Percentiles rank a stretch among this genome's conserved stretches.
Evolutionary conservation across 2,888 invertebrate species (phyloP).

Genomic region (Aproaerema taeniolella): DNA sequence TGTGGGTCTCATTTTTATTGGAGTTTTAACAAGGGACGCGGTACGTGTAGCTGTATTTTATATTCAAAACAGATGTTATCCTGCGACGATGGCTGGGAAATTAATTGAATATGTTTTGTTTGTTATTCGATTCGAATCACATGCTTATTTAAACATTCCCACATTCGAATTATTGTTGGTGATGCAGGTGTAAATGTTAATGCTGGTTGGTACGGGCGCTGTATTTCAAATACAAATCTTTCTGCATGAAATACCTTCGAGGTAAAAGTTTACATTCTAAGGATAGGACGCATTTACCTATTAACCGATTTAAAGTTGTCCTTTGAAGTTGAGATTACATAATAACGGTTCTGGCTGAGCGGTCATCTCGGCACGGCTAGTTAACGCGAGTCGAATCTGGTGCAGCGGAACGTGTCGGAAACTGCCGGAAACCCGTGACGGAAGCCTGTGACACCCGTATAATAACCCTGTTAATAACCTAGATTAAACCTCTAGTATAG

Average conservation of each 20-base stretch:
- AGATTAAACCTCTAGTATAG: constrained; percentile 23
- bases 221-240: neutral
- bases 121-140: constrained; percentile 61
- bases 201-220: neutral
- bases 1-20: constrained; percentile 63
- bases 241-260: no score
- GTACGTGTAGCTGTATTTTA: constrained; percentile 59
- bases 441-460: constrained; percentile 52
- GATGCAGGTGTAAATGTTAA: constrained; percentile 2
- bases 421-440: constrained; percentile 41
- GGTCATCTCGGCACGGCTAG: constrained; percentile 29
- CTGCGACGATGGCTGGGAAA: constrained; percentile 56
- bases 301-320: neutral
- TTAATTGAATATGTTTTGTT: constrained; percentile 67
- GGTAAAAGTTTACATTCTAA: no score
- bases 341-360: constrained; percentile 19
- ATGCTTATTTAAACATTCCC: constrained; percentile 57
- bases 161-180: constrained; percentile 33
- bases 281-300: no score
- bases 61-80: constrained; percentile 74
- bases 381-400: constrained; percentile 39
- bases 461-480: constrained; percentile 52
- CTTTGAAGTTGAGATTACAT: constrained; percentile 11
- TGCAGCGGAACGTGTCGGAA: constrained; percentile 32
- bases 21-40: constrained; percentile 54